Percentiles rank a stretch among this genome's conserved stretches.
Evolutionary conservation across 2,113 vertebrate species (phyloP).

Genomic region (Ia io): DNA sequence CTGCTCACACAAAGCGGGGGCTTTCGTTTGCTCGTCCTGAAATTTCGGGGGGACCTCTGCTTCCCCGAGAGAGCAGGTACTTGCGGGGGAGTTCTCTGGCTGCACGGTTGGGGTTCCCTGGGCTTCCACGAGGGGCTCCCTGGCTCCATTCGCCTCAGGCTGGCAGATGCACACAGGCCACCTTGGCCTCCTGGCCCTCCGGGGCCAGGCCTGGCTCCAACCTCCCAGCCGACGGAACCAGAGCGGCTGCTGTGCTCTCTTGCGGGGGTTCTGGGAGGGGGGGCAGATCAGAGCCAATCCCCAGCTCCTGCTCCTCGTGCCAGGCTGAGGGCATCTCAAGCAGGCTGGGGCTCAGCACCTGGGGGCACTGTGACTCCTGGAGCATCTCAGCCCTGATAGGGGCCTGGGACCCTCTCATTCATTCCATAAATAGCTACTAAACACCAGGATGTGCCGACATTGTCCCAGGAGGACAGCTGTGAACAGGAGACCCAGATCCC

Average conservation of each 20-base stretch:
- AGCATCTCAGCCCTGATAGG: neutral
- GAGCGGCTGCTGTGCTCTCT: rapidly evolving
- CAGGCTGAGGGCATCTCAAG: neutral
- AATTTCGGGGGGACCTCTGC: neutral
- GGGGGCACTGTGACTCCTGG: neutral
- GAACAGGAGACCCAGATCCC: neutral
- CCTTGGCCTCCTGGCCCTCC: neutral
- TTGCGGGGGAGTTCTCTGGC: neutral
- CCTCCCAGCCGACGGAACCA: neutral
- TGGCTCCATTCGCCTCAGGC: neutral
- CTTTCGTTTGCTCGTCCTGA: neutral
- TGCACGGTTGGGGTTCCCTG: neutral
- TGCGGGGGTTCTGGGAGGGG: neutral
- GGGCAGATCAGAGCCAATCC: neutral
- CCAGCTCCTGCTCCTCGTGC: neutral
- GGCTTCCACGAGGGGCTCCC: neutral
- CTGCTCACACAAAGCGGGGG: neutral
- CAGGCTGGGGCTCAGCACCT: neutral
- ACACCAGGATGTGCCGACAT: rapidly evolving
- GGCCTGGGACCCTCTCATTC: neutral
- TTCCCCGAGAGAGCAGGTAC: neutral
- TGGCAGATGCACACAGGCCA: neutral
- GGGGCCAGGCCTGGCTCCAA: neutral
- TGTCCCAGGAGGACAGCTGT: neutral
- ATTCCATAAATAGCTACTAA: neutral